Percentiles rank a stretch among this genome's conserved stretches.
phyloP scores from a whole-genome alignment of 1,140 invertebrate genomes.

The Drosophila sturtevanti region DNA sequence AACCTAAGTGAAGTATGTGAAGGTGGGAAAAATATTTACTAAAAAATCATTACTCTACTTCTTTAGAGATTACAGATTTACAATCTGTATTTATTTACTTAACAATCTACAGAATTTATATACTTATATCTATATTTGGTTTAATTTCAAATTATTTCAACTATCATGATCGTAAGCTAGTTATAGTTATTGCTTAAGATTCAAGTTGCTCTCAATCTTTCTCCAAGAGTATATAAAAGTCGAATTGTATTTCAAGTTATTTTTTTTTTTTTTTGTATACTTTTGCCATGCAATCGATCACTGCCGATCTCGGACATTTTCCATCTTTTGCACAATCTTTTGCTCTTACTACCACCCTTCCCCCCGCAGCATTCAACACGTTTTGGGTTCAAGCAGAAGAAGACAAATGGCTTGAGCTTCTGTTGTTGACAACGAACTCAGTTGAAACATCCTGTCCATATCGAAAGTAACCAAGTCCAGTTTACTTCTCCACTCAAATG shows the following conservation, averaged over 20 bases:
- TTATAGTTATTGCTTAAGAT: too few species aligned
- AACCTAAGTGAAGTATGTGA: too few species aligned
- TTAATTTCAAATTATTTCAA: too few species aligned
- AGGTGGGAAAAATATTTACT: too few species aligned
- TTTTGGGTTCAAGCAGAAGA: conserved; percentile 42
- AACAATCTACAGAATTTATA: too few species aligned
- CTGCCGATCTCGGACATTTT: conserved; percentile 55
- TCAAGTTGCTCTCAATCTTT: too few species aligned
- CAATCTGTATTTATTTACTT: too few species aligned
- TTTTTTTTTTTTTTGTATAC: not conserved
- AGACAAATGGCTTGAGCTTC: conserved; percentile 69
- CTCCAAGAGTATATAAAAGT: not conserved
- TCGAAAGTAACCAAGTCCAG: conserved; percentile 19
- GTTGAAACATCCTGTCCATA: conserved; percentile 52
- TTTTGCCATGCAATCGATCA: conserved; percentile 58
- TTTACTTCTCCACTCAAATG: conserved; percentile 56
- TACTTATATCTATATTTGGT: too few species aligned
- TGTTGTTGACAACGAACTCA: conserved; percentile 57
- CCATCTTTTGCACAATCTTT: conserved; percentile 24
- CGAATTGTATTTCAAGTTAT: not conserved
- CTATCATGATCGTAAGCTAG: too few species aligned
- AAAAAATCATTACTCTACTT: too few species aligned
- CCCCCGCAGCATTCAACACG: conserved; percentile 48
- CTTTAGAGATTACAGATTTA: too few species aligned
- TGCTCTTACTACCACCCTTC: not conserved